Base-by-base conservation (phyloP, 2,113 vertebrate species). In the Carassius gibelio region DNA sequence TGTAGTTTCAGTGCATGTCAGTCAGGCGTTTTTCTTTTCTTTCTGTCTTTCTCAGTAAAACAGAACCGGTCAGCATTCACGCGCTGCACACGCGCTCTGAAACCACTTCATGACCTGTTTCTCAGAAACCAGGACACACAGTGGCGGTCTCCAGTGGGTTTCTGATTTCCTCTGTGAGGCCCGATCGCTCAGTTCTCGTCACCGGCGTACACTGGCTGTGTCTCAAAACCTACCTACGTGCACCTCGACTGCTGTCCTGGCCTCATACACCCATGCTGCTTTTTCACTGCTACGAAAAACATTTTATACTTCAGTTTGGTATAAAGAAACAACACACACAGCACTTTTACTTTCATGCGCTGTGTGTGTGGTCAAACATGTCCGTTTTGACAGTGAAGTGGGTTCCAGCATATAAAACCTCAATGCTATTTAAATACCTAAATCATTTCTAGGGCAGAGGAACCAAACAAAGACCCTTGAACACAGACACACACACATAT, bases 111-210 rank as follows among this genome's bases (percentile, higher is more conserved):
- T 83, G 81, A 72, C 68, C 81, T 8, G 48, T 57, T 83, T 83
- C 81, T 83, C 81, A 72, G 81, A 83, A 83, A 83, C 50, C 48
- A 72, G 81, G 81, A 72, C 81, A 83, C 50, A 83, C 81, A 59
- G 34, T 57, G 81, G 14, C 30, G 2, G 68, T 82, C 81, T 83
- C 81, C 68, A 42, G 81, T 83, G 81, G 50, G 68, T 83, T 83
- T 83, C 68, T 83, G 50, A 72, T 59, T 83, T 83, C 81, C 68
- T 83, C 50, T 74, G 61, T 36, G 64, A 82, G 30, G 50, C 81
- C 15, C 26, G 48, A 26, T 17, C 2, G 42, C 61, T 66, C 61
- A 50, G 13, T 81, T 81, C 61, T 81, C 42, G 1, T 30, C 61
- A 66, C 61, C 4, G 78, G 8, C 30, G 23, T 38, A 30, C 9